Conservation (phyloP, 2,113 vertebrate genomes). For the Litocranius walleri region DNA sequence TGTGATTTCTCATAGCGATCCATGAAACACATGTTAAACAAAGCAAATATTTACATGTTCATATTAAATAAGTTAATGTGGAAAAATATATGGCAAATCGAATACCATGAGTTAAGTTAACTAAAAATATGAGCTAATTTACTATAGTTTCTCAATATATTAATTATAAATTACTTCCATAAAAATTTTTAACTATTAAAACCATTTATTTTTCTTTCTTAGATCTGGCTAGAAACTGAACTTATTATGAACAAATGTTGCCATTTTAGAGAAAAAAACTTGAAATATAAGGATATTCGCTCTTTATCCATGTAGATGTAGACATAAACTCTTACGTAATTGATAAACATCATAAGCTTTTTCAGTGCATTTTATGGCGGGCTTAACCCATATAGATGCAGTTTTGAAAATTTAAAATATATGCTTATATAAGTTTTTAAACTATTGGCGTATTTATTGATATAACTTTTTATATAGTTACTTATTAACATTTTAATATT, state of each 20-base stretch:
- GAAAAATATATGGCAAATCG: not conserved
- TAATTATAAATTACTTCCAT: not conserved
- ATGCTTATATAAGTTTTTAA: not conserved
- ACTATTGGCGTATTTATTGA: not conserved
- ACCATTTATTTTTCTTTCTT: not conserved
- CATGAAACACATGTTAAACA: not conserved
- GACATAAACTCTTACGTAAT: not conserved
- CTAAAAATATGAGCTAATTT: not conserved
- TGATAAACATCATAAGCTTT: not conserved
- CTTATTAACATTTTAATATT: not conserved
- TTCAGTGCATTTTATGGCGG: not conserved
- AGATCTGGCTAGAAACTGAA: not conserved
- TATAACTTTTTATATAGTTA: not conserved
- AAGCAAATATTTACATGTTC: not conserved
- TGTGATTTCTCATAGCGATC: not conserved
- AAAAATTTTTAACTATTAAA: not conserved
- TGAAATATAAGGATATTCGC: not conserved
- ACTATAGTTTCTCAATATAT: not conserved
- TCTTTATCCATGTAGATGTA: not conserved
- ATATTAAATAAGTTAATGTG: not conserved
- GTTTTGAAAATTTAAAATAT: not conserved
- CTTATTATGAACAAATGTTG: not conserved
- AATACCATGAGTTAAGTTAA: not conserved
- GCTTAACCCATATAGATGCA: accelerated
- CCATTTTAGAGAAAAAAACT: not conserved